Evolutionary conservation across 2,888 invertebrate genomes (phyloP), one percentile per base, ranked within the genome.

Genomic region (Nomada lathburiana): DNA sequence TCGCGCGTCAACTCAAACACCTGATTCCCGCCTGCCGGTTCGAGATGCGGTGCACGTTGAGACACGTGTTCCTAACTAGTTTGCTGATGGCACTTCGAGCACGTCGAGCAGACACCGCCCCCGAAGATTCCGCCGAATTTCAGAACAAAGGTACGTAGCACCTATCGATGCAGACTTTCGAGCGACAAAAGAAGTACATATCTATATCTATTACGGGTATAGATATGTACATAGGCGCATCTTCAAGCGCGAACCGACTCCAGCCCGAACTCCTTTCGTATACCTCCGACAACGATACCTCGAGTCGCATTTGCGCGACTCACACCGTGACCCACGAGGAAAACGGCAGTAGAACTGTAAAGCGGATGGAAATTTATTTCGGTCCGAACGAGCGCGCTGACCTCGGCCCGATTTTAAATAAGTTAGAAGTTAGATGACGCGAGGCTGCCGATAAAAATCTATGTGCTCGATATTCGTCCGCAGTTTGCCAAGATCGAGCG

Each of bases 21-120:
- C 88, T 86, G 86, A 88, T 73, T 75, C 80, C 72, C 80, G 74
- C 57, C 78, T 69, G 57, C 68, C 84, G 85, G 75, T 87, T 91
- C 90, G 91, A 91, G 87, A 93, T 93, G 93, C 91, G 73, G 80
- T 84, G 89, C 92, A 90, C 91, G 90, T 92, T 84, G 89, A 86
- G 87, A 88, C 90, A 91, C 86, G 89, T 91, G 90, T 90, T 92
- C 86, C 87, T 93, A 88, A 89, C 91, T 88, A 89, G 91, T 90
- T 89, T 92, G 90, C 91, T 92, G 91, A 81, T 87, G 82, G 67
- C 86, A 36, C 75, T 88, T 47, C 76, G 80, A 70, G 77, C 76
- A 44, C 81, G 77, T 55, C 81, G 80, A 20, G 72, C 77, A 50
- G 64, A 89, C 85, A 87, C 86, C 86, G 90, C 89, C 85, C 89